phyloP scores from a whole-genome alignment of 2,113 vertebrate genomes.

The Polypterus bichir region DNA sequence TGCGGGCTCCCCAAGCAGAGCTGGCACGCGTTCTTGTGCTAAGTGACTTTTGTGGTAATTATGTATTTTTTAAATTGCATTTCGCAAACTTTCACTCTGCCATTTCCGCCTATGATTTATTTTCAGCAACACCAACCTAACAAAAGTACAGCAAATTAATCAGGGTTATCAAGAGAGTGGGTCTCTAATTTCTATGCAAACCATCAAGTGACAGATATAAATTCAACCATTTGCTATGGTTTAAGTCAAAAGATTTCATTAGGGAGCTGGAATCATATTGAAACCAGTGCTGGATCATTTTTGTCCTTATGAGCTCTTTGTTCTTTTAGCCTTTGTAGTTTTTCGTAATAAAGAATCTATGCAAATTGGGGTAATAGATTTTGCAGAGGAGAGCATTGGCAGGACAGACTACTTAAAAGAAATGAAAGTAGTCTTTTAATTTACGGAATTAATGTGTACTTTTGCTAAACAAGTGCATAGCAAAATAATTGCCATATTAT shows the following conservation, averaged over 20 bases:
- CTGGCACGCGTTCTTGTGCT: slow-evolving; percentile 59
- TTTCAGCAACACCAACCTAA: slow-evolving; percentile 46
- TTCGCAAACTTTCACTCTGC: slow-evolving; percentile 54
- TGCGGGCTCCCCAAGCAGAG: slow-evolving; percentile 74
- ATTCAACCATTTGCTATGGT: slow-evolving; percentile 83
- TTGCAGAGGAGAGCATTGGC: slow-evolving; percentile 39
- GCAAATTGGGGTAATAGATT: slow-evolving; percentile 67
- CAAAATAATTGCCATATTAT: too few species aligned
- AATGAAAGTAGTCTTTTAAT: slow-evolving; percentile 63
- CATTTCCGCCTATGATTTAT: slow-evolving; percentile 52
- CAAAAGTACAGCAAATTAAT: slow-evolving; percentile 71
- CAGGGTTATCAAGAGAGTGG: slow-evolving; percentile 57
- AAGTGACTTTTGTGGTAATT: slow-evolving; percentile 82
- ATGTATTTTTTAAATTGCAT: slow-evolving; percentile 91
- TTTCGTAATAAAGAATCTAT: slow-evolving; percentile 42
- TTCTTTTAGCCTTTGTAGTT: slow-evolving; percentile 55
- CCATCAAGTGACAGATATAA: slow-evolving; percentile 88
- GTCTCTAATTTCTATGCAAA: slow-evolving; percentile 85
- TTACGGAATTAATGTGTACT: slow-evolving; percentile 45
- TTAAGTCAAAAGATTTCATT: slow-evolving; percentile 85
- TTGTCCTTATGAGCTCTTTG: slow-evolving; percentile 66
- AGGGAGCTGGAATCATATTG: slow-evolving; percentile 68
- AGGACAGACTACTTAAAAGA: slow-evolving; percentile 56
- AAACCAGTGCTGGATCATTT: slow-evolving; percentile 56
- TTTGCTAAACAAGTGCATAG: too few species aligned